phyloP scores from a whole-genome alignment of 1,140 invertebrate species.

The Chironomus striatipennis region DNA sequence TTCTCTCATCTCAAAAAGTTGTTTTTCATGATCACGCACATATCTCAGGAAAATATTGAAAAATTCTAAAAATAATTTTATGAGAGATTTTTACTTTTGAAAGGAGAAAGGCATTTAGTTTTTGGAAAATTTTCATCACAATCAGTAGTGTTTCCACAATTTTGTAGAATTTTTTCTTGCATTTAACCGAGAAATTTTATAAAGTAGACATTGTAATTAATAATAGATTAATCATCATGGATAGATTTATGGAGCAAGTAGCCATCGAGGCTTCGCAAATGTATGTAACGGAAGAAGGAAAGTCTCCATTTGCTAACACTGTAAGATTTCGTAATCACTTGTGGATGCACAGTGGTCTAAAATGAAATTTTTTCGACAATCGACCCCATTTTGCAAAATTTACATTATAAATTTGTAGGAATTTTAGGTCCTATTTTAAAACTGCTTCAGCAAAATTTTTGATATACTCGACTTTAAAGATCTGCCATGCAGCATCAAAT shows the following conservation, averaged over 20 bases:
- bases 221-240: background rate
- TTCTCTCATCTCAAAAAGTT: background rate
- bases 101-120: background rate
- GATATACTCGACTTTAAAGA: too few relatives aligned
- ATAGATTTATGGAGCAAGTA: conserved; percentile 63
- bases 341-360: too few relatives aligned
- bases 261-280: conserved; percentile 75
- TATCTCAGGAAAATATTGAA: background rate
- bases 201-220: background rate
- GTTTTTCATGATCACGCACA: conserved; percentile 10
- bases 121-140: conserved; percentile 4
- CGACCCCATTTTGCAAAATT: too few relatives aligned
- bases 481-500: too few relatives aligned
- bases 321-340: conserved; percentile 46
- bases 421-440: too few relatives aligned
- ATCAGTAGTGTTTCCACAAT: background rate
- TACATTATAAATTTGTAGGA: too few relatives aligned
- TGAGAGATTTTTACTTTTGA: too few relatives aligned
- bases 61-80: conserved; percentile 20
- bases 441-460: too few relatives aligned
- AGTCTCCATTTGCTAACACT: conserved; percentile 71
- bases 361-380: too few relatives aligned
- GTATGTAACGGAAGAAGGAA: conserved; percentile 67
- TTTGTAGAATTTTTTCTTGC: background rate
- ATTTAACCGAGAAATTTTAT: background rate